phyloP scores from a whole-genome alignment of 1,140 invertebrate species.

The Branchinecta lindahli region DNA sequence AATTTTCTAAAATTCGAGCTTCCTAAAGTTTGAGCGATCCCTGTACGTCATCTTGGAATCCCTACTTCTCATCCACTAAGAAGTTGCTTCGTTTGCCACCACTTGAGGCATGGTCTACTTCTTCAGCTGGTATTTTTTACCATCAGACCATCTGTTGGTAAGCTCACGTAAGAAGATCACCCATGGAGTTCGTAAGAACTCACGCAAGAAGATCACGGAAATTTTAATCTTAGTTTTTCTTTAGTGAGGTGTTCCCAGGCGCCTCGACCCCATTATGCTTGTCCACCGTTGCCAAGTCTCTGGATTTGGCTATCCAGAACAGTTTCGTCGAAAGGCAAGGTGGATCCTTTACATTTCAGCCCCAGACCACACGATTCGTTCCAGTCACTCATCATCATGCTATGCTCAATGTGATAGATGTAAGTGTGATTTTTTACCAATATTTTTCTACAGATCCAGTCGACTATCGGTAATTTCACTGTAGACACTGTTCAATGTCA shows the following conservation, averaged over 20 bases:
- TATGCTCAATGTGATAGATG: slow-evolving; percentile 35
- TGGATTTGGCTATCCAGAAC: slow-evolving; percentile 30
- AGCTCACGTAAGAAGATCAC: too few relatives aligned
- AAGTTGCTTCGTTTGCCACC: too few relatives aligned
- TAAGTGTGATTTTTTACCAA: slow-evolving; percentile 28
- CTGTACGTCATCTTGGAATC: too few relatives aligned
- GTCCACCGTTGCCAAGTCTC: slow-evolving; percentile 26
- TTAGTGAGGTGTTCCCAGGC: slow-evolving; percentile 46
- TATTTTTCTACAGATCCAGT: background rate
- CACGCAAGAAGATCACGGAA: background rate
- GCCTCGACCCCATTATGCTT: slow-evolving; percentile 34
- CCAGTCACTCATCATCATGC: slow-evolving; percentile 32
- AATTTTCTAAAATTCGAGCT: slow-evolving; percentile 15
- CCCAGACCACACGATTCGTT: slow-evolving; percentile 15
- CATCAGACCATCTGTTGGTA: too few relatives aligned
- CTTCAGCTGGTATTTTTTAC: too few relatives aligned
- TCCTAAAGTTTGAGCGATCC: background rate
- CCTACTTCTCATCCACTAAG: too few relatives aligned
- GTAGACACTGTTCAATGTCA: too few relatives aligned
- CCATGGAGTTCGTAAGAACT: too few relatives aligned
- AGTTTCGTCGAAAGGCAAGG: slow-evolving; percentile 13
- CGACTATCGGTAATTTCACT: background rate
- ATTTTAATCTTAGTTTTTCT: slow-evolving; percentile 17
- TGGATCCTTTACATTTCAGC: slow-evolving; percentile 11
- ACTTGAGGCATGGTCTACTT: too few relatives aligned